These are phyloP conservation scores for Stenodema calcarata DNA, from an alignment of 2,888 invertebrate genomes.

Conservation along the genomic window DNA sequence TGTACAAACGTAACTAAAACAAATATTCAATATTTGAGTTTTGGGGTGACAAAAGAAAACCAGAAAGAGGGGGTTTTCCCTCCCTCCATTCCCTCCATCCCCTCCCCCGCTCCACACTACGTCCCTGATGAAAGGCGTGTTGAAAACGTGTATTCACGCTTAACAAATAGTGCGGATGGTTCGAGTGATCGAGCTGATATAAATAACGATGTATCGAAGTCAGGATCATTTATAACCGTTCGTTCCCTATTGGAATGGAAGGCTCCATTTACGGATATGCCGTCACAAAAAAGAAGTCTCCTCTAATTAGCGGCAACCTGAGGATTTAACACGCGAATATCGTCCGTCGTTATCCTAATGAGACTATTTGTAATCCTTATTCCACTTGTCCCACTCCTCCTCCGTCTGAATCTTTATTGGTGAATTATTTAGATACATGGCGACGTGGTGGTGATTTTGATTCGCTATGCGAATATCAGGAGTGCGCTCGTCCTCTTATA, in stretches of 20 bases:
- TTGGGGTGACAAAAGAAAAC: no score
- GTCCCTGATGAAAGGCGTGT: not conserved
- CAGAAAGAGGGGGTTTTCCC: no score
- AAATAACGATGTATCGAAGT: not conserved
- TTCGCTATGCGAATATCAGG: not conserved
- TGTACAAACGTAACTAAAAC: no score
- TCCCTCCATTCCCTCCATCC: no score
- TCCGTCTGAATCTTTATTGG: not conserved
- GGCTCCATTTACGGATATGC: not conserved
- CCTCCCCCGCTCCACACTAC: no score
- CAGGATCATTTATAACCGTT: not conserved
- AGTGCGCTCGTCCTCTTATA: not conserved
- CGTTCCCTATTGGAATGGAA: not conserved
- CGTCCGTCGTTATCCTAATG: slow-evolving; percentile 10
- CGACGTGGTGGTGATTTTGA: not conserved
- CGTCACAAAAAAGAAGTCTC: not conserved
- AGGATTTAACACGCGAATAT: not conserved
- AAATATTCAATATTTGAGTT: no score
- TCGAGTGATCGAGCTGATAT: not conserved
- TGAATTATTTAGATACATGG: slow-evolving; percentile 6
- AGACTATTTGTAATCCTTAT: slow-evolving; percentile 4
- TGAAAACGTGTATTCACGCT: not conserved
- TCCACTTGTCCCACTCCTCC: not conserved
- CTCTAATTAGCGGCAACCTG: not conserved
- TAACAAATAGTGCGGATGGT: not conserved